phyloP scores from a whole-genome alignment of 2,797 vertebrate genomes.

The Pachyuromys duprasi region DNA sequence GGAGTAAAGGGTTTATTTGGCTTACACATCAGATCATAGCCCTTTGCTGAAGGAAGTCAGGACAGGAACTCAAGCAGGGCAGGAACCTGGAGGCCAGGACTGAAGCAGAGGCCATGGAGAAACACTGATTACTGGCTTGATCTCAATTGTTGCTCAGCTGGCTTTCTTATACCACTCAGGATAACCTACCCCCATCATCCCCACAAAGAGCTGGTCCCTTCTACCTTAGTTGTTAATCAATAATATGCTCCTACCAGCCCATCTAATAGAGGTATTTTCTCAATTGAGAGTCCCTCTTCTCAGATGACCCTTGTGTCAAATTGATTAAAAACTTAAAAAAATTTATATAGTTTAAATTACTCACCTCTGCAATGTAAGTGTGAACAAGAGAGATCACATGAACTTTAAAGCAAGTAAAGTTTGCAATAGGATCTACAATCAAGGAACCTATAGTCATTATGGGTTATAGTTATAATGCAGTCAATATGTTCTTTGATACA shows the following conservation, averaged over 20 bases:
- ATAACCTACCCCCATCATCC: not conserved
- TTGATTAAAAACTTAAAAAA: not conserved
- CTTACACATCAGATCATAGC: not conserved
- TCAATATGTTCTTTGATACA: not conserved
- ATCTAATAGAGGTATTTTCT: not conserved
- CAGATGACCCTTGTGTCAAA: not conserved
- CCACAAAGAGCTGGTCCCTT: not conserved
- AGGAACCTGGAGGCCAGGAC: not conserved
- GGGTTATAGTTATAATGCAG: not conserved
- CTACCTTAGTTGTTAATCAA: not conserved
- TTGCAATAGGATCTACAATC: slow-evolving; percentile 43
- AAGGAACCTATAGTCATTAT: not conserved
- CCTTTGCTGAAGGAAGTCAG: not conserved
- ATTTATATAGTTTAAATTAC: slow-evolving; percentile 50
- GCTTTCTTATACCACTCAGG: not conserved
- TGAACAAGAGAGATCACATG: not conserved
- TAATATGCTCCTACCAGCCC: not conserved
- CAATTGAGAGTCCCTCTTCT: not conserved
- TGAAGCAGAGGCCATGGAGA: not conserved
- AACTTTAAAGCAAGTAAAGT: not conserved
- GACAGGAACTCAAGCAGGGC: not conserved
- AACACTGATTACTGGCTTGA: not conserved
- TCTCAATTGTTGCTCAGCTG: not conserved
- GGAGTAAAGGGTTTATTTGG: not conserved
- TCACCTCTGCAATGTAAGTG: not conserved